Evolutionary conservation across 2,797 vertebrate species (phyloP).

Genomic region (Eutrigla gurnardus): DNA sequence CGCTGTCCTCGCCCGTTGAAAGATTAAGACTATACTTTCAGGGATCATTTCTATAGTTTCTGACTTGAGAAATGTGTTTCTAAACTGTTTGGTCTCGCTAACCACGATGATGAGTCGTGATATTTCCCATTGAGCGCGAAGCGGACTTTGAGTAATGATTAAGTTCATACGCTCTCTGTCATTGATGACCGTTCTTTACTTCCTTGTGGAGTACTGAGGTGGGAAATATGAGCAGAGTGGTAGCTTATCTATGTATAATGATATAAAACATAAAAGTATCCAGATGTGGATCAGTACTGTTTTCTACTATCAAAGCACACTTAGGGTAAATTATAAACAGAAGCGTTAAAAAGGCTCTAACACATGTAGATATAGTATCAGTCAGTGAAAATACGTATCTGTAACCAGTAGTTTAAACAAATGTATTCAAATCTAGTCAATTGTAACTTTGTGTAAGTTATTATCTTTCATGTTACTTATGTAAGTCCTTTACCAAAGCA

Average conservation of each 20-base stretch:
- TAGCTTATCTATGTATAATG: too few relatives aligned
- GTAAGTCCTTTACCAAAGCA: too few relatives aligned
- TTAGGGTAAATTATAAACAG: too few relatives aligned
- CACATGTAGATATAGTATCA: too few relatives aligned
- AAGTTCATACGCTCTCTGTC: accelerated
- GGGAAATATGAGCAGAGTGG: slow-evolving; percentile 16
- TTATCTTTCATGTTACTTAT: background rate
- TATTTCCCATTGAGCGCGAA: slow-evolving; percentile 46
- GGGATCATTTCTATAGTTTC: slow-evolving; percentile 82
- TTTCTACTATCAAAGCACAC: too few relatives aligned
- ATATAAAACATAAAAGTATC: too few relatives aligned
- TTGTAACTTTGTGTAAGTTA: background rate
- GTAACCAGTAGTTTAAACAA: too few relatives aligned
- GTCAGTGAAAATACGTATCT: too few relatives aligned
- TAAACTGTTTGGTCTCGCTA: slow-evolving; percentile 66
- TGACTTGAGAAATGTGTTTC: slow-evolving; percentile 75
- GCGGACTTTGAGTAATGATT: slow-evolving; percentile 41
- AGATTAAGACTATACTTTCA: slow-evolving; percentile 79
- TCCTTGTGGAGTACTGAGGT: background rate
- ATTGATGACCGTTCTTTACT: slow-evolving; percentile 9
- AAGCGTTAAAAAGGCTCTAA: too few relatives aligned
- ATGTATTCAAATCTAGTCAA: too few relatives aligned
- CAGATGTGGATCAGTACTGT: too few relatives aligned
- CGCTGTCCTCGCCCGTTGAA: accelerated
- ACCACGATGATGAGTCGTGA: slow-evolving; percentile 73